These are phyloP conservation scores for Aldabrachelys gigantea DNA, from an alignment of 2,113 vertebrate species.

Conservation along the genomic window DNA sequence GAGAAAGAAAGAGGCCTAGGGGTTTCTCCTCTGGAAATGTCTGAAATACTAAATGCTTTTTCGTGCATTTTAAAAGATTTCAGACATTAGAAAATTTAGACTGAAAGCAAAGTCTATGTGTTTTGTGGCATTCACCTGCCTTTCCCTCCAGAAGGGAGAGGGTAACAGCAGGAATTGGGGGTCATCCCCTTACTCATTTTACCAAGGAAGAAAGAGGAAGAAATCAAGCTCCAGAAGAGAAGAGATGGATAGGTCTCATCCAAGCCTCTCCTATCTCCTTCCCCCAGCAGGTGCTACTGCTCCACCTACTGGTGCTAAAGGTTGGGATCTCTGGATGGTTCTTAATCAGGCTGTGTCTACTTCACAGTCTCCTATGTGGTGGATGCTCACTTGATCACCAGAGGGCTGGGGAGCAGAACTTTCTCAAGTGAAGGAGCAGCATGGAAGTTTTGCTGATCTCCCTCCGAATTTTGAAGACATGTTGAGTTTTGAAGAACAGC, in stretches of 20 bases:
- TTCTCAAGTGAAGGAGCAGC: neutral
- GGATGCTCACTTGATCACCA: neutral
- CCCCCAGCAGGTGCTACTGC: neutral
- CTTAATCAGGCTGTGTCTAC: neutral
- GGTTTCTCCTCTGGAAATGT: neutral
- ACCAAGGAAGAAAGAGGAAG: neutral
- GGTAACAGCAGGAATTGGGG: conserved; percentile 9
- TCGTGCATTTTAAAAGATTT: neutral
- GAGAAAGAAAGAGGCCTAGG: neutral
- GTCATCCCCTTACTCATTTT: neutral
- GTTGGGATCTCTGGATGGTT: neutral
- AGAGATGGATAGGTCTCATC: neutral
- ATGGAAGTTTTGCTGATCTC: neutral
- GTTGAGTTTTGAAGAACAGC: neutral
- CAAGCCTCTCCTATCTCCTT: neutral
- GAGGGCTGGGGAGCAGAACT: neutral
- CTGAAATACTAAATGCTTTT: neutral
- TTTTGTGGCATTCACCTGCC: neutral
- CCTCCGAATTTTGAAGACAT: neutral
- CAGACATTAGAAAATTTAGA: neutral
- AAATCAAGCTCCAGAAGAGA: neutral
- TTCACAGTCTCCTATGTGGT: neutral
- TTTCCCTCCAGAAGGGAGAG: neutral
- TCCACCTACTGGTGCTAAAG: neutral
- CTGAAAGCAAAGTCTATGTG: neutral